Evolutionary conservation across 2,797 vertebrate species (phyloP), one percentile per base, ranked within the genome.

Genomic region (Pseudopleuronectes americanus): DNA sequence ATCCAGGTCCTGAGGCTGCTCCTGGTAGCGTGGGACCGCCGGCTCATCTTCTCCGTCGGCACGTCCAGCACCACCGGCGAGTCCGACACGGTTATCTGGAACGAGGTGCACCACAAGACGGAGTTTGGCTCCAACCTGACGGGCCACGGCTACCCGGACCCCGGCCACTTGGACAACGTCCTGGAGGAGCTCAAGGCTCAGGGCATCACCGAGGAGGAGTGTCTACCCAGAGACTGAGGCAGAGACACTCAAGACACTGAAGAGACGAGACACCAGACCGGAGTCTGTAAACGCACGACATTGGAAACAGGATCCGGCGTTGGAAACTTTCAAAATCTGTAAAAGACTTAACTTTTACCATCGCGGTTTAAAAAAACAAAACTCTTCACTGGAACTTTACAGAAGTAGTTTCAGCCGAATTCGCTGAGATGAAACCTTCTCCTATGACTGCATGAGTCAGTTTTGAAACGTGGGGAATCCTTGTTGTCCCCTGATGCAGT

Each of bases 51-150:
- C 3, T 96, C 97, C 0, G 95, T 99, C 0, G 97, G 97, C 0
- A 98, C 97, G 0, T 99, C 97, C 71, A 98, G 96, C 93, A 99
- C 97, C 73, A 98, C 97, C 0, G 97, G 97, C 1, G 97, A 98
- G 92, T 97, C 97, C 0, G 97, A 99, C 69, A 99, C 97, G 0
- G 97, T 99, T 80, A 96, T 99, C 90, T 98, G 97, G 97, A 98
- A 99, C 0, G 97, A 98, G 90, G 97, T 98, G 81, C 97, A 99
- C 89, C 97, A 99, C 94, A 99, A 98, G 91, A 99, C 97, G 0
- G 97, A 99, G 86, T 98, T 99, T 0, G 97, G 97, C 81, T 99
- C 97, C 74, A 98, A 99, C 84, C 94, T 99, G 83, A 99, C 97
- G 0, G 97, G 97, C 82, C 97, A 98, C 0, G 97, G 97, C 71